Evolutionary conservation across 2,113 vertebrate species (phyloP).

Genomic region (Tapirus terrestris): DNA sequence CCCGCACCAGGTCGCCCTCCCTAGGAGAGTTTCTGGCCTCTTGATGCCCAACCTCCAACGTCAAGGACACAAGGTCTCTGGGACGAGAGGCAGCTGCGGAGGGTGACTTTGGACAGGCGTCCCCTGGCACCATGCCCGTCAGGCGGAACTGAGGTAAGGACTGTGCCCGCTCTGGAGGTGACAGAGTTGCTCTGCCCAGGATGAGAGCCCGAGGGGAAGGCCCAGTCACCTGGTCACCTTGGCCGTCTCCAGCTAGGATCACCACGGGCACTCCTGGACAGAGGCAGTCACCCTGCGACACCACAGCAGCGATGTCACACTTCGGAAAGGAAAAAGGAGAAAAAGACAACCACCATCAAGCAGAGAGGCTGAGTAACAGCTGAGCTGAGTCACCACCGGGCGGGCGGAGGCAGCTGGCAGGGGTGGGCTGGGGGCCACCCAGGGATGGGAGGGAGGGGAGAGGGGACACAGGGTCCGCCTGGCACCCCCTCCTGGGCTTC

Average conservation of each 20-base stretch:
- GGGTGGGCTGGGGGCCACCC: neutral
- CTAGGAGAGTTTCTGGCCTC: neutral
- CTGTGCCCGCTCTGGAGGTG: neutral
- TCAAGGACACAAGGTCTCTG: neutral
- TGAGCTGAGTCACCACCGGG: slow-evolving; percentile 56
- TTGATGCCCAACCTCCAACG: neutral
- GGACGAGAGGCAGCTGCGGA: neutral
- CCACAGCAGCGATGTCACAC: neutral
- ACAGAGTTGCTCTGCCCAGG: neutral
- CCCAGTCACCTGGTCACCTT: neutral
- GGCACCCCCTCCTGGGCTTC: neutral
- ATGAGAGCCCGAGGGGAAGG: neutral
- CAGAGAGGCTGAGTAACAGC: slow-evolving; percentile 5
- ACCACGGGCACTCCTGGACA: neutral
- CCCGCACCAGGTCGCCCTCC: neutral
- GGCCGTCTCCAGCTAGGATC: neutral
- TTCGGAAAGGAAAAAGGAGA: neutral
- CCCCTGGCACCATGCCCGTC: neutral
- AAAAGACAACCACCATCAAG: slow-evolving; percentile 27
- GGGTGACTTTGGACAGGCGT: neutral
- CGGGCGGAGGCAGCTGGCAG: neutral
- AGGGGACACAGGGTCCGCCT: neutral
- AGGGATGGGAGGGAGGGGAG: neutral
- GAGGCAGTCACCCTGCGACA: neutral
- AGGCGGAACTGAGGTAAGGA: neutral